Evolutionary conservation across 2,888 invertebrate species (phyloP).

Genomic region (Drosophila longiperda): DNA sequence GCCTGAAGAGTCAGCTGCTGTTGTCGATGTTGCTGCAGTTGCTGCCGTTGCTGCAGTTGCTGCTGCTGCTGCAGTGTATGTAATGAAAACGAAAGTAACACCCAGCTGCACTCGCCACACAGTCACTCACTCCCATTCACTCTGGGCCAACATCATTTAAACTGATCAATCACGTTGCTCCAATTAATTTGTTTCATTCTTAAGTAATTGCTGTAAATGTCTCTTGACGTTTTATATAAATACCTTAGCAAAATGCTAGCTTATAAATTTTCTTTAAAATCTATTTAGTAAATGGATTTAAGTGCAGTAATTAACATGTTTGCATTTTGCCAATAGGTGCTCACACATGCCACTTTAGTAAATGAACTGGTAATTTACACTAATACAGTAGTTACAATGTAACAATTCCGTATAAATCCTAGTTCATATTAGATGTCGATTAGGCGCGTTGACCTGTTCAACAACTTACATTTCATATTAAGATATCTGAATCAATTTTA

Average conservation of each 20-base stretch:
- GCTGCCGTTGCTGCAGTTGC: conserved; percentile 11
- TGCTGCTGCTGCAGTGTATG: conserved; percentile 30
- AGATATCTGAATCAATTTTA: background rate
- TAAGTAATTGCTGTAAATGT: conserved; percentile 1
- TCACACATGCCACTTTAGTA: conserved; percentile 8
- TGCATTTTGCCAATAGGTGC: conserved; percentile 5
- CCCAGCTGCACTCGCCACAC: conserved; percentile 39
- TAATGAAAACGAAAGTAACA: conserved; percentile 83
- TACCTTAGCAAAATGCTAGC: background rate
- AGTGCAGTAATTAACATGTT: conserved; percentile 21
- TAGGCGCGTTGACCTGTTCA: conserved; percentile 29
- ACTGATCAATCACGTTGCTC: conserved; percentile 17
- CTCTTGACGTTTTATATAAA: background rate
- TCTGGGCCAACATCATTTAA: conserved; percentile 44
- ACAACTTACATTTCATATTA: conserved; percentile 12
- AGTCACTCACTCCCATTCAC: conserved; percentile 40
- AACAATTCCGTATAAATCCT: background rate
- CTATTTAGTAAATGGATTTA: conserved; percentile 5
- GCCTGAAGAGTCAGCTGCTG: conserved; percentile 61
- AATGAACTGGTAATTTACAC: background rate
- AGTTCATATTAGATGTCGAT: background rate
- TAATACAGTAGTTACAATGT: background rate
- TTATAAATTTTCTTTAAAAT: background rate
- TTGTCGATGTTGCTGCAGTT: conserved; percentile 18
- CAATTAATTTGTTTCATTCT: background rate